Base-by-base conservation (phyloP, 2,797 vertebrate species). In the Pelobates cultripes region DNA sequence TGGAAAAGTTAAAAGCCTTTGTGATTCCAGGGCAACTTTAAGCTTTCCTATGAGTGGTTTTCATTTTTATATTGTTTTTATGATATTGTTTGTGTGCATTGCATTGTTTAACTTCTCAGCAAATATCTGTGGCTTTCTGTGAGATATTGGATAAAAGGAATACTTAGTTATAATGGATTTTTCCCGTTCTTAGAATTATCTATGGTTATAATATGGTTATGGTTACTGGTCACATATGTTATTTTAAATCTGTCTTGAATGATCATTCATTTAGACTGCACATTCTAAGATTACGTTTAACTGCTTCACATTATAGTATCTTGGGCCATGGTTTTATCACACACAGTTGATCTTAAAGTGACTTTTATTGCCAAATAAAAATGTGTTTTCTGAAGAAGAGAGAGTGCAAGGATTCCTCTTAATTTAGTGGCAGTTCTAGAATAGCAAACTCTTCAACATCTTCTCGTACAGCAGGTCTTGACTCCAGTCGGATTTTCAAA, bases 281-380 rank as follows among this genome's bases (percentile, higher is more conserved):
- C 77, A 43, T 72, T 79, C 77, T 79, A 72, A 60, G 45, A 64
- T 79, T 79, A 79, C 70, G 51, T 51, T 66, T 79, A 79, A 70
- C 44, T 73, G 44, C 61, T 76, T 81, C 28, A 67, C 41, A 55
- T 70, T 70, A n/a, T 47, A n/a, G 44, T 76, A 60, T 57, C 28
- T 60, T 41, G 17, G 47, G 63, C 47, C 45, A 60, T 44, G 44
- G 57, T 83, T 83, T 68, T 73, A 73, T 73, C 70, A 77, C 69
- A 47, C 28, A 28, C 4, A 44, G 45, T 68, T 74, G 81, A 43
- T n/a, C 55, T 15, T 61, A 43, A 67, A 28, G 14, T 73, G 67
- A 69, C 60, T 70, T 79, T 72, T 70, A 73, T 74, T 43, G 77
- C n/a, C 72, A 75, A 55, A 79, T 79, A 79, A 84, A 84, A 75